These are phyloP conservation scores for Babylonia areolata DNA, from an alignment of 1,140 invertebrate genomes.

Conservation along the genomic window DNA sequence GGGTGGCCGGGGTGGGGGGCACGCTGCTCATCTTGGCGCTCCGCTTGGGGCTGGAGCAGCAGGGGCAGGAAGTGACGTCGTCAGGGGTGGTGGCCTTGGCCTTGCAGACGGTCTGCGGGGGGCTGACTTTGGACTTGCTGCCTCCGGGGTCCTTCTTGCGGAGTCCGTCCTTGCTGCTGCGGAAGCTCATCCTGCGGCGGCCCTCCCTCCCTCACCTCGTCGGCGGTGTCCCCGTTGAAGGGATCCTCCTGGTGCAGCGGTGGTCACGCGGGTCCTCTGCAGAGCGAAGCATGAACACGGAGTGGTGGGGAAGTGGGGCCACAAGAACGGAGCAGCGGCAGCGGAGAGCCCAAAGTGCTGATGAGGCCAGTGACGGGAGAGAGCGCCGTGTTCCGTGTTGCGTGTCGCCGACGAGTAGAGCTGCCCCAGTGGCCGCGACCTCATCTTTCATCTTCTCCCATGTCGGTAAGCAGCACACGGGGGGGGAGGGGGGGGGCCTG, in stretches of 20 bases:
- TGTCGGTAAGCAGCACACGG: neutral
- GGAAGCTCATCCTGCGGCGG: conserved; percentile 32
- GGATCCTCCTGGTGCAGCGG: neutral
- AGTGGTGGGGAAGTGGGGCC: neutral
- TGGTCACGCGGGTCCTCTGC: neutral
- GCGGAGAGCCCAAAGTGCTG: no score
- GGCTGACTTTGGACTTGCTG: neutral
- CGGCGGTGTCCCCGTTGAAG: no score
- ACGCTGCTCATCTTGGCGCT: conserved; percentile 8
- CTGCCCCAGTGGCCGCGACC: neutral
- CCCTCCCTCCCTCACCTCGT: no score
- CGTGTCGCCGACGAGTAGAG: neutral
- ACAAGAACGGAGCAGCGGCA: neutral
- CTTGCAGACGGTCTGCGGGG: neutral
- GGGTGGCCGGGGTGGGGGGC: conserved; percentile 13
- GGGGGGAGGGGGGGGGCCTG: neutral
- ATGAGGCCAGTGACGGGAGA: neutral
- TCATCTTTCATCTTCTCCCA: neutral
- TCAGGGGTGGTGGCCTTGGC: neutral
- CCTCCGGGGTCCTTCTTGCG: conserved; percentile 26
- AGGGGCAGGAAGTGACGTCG: neutral
- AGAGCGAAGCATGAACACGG: neutral
- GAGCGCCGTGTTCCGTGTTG: neutral
- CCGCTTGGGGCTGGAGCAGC: neutral
- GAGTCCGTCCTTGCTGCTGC: neutral